Conservation (phyloP, 2,113 vertebrate genomes). For the Petrocephalus zakoni region DNA sequence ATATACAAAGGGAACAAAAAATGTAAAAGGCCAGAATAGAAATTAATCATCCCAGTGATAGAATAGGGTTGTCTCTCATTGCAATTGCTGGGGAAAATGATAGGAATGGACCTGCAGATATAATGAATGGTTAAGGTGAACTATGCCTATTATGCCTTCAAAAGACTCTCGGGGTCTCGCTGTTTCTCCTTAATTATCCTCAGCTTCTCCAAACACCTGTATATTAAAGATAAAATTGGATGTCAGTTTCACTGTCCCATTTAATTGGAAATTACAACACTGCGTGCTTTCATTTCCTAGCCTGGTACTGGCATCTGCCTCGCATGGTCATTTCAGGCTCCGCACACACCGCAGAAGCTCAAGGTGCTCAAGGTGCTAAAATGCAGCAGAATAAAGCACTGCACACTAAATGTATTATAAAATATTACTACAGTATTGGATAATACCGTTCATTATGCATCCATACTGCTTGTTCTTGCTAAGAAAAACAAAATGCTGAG, state of each 20-base stretch:
- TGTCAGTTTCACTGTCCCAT: not conserved
- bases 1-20: slow-evolving; percentile 24
- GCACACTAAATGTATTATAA: not conserved
- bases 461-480: not conserved
- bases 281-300: not conserved
- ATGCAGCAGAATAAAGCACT: not conserved
- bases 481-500: not conserved
- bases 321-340: not conserved
- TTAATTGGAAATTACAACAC: not conserved
- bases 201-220: slow-evolving; percentile 5
- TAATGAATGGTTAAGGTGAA: slow-evolving; percentile 37
- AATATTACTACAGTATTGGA: not conserved
- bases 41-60: slow-evolving; percentile 44
- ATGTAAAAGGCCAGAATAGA: slow-evolving; percentile 32
- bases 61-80: slow-evolving; percentile 43
- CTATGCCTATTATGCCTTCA: slow-evolving; percentile 28
- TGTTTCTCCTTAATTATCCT: not conserved
- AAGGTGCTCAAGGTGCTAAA: not conserved
- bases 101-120: slow-evolving; percentile 26
- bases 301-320: not conserved
- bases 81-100: slow-evolving; percentile 36
- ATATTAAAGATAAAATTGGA: slow-evolving; percentile 3
- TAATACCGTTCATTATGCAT: not conserved
- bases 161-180: not conserved
- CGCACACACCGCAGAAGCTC: not conserved